Base-by-base conservation (phyloP, 2,797 vertebrate genomes). In the Dermochelys coriacea region DNA sequence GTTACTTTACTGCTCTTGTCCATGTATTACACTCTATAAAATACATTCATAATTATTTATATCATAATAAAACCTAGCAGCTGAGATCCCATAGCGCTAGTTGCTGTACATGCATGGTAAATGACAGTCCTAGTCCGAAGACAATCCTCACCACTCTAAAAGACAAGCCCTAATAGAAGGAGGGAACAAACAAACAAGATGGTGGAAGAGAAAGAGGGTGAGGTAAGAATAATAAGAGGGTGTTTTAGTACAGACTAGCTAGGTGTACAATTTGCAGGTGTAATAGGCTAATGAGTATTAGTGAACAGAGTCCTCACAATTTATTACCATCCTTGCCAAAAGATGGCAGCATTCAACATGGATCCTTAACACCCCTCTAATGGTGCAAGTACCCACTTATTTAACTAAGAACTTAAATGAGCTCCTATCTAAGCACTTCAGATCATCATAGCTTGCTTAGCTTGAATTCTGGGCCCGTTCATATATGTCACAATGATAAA, bases 381-480 rank as follows among this genome's bases (percentile, higher is more conserved):
- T n/a, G n/a, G n/a, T n/a, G 18, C 51, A 54, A 54, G 18, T 21
- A 54, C 52, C 52, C 52, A 25, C 49, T 86, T 91, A 41, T 88
- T 94, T 87, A 59, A 91, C 11, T n/a, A 80, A 49, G 5, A 25
- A 59, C 6, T 41, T 86, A 59, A 55, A 54, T 27, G 6, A 86
- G 87, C 19, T 78, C n/a, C 64, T 10, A 55, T 55, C 7, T 19
- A 6, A 1, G 12, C 31, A 83, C 34, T 3, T 81, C 16, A 51
- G 31, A 92, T 2, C 19, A 51, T 4, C 49, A 93, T 89, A 79
- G 84, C 64, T 12, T 80, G 50, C 54, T 80, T 86, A 50, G 8
- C 50, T 91, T 82, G 71, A 93, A 25, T 93, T 88, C 41, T 54
- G 54, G 19, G 21, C 21, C 19, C 59, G 1, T 83, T 89, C 23